Evolutionary conservation across 37 sponge, comb jelly and placozoan genomes (phyloP).

Genomic region (Hexactinellida sp.): DNA sequence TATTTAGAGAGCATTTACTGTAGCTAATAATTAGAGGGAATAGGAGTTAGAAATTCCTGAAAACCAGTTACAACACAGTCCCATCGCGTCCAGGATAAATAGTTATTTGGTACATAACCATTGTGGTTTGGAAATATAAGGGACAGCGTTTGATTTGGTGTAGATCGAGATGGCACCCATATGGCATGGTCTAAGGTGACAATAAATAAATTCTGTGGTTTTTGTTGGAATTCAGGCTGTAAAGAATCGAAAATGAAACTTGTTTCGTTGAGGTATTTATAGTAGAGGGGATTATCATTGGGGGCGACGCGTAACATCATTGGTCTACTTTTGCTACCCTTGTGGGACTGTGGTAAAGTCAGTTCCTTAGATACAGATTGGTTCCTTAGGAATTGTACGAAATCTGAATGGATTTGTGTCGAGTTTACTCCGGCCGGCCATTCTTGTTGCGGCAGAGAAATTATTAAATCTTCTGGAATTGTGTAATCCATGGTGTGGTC

Average conservation of each 20-base stretch:
- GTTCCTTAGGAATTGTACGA: background rate
- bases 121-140: background rate
- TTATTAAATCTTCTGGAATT: background rate
- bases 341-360: background rate
- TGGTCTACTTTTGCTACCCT: background rate
- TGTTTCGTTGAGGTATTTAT: background rate
- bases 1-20: no score
- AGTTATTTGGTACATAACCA: background rate
- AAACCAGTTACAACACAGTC: background rate
- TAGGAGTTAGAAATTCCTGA: constrained; percentile 15
- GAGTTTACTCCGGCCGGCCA: background rate
- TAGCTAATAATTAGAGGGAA: background rate
- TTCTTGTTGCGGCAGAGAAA: background rate
- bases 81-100: background rate
- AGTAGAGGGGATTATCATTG: background rate
- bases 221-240: background rate
- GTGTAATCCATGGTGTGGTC: background rate
- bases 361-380: background rate
- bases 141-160: background rate
- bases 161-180: background rate
- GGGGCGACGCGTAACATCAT: background rate
- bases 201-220: background rate
- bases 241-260: constrained; percentile 4
- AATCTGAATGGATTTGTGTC: background rate
- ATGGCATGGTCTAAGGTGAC: background rate